Conservation (phyloP, 2,113 vertebrate species). For the Indicator indicator region DNA sequence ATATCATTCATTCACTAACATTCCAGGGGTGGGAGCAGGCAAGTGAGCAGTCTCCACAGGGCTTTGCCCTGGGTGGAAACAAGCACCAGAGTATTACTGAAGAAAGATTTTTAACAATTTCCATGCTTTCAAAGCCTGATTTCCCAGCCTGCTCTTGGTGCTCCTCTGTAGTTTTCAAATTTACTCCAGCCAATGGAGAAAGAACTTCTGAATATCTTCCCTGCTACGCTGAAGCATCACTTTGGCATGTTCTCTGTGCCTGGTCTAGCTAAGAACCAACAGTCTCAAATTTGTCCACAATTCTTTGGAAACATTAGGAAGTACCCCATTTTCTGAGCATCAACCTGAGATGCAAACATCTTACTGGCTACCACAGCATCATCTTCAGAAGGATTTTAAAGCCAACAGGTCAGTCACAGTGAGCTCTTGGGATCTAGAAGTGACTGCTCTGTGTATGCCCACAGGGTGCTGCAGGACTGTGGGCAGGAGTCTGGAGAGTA, state of each 20-base stretch:
- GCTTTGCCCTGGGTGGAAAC: neutral
- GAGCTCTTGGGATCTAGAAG: neutral
- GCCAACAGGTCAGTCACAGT: neutral
- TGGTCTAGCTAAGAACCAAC: neutral
- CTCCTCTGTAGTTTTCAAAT: neutral
- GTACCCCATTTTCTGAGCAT: neutral
- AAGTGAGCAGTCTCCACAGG: neutral
- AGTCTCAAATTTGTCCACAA: neutral
- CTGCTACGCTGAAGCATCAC: neutral
- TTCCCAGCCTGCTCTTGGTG: neutral
- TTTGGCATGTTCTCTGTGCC: neutral
- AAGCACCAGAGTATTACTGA: neutral
- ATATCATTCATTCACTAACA: neutral
- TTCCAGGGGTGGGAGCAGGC: neutral
- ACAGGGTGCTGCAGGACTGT: neutral
- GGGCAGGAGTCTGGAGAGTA: neutral
- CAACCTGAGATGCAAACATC: neutral
- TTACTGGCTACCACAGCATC: accelerated
- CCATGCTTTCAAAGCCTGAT: neutral
- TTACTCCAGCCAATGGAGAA: neutral
- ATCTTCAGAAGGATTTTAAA: neutral
- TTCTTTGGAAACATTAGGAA: neutral
- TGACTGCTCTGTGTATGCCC: neutral
- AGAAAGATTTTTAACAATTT: neutral
- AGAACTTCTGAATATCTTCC: neutral